phyloP scores from a whole-genome alignment of 2,113 vertebrate species.

The Porphyrio hochstetteri region DNA sequence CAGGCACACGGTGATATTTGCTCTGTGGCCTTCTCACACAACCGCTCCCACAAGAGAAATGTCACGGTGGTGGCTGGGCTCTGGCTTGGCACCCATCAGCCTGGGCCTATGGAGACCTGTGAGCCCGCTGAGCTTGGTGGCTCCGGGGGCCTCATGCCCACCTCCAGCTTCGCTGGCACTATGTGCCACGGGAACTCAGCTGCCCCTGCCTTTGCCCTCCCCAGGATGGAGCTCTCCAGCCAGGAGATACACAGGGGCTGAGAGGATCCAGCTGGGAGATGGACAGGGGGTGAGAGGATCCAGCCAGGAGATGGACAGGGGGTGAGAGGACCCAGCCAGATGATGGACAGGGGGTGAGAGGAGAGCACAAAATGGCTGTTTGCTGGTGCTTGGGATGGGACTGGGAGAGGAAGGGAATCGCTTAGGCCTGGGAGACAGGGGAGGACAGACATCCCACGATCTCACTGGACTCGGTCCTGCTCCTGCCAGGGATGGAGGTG shows the following conservation, averaged over 20 bases:
- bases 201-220: constrained; percentile 72
- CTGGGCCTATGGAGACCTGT: constrained; percentile 47
- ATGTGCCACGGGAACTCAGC: constrained; percentile 69
- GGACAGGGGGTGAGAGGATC: neutral
- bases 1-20: accelerated
- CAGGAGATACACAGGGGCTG: neutral
- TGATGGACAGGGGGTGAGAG: too few relatives aligned
- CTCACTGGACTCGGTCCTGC: accelerated
- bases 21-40: neutral
- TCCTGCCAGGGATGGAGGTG: neutral
- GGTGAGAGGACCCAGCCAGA: too few relatives aligned
- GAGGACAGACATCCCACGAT: neutral
- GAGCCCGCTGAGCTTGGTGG: constrained; percentile 77
- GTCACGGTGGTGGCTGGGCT: accelerated
- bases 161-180: constrained; percentile 75
- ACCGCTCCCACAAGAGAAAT: neutral
- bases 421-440: neutral
- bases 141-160: constrained; percentile 79
- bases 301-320: constrained; percentile 62
- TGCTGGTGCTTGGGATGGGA: neutral
- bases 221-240: constrained; percentile 80
- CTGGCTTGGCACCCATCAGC: neutral
- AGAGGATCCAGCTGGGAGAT: too few relatives aligned
- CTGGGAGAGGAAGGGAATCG: neutral
- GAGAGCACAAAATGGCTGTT: neutral